These are phyloP conservation scores for Turdus rufiventris DNA, from an alignment of 2,113 vertebrate genomes.

Conservation along the genomic window DNA sequence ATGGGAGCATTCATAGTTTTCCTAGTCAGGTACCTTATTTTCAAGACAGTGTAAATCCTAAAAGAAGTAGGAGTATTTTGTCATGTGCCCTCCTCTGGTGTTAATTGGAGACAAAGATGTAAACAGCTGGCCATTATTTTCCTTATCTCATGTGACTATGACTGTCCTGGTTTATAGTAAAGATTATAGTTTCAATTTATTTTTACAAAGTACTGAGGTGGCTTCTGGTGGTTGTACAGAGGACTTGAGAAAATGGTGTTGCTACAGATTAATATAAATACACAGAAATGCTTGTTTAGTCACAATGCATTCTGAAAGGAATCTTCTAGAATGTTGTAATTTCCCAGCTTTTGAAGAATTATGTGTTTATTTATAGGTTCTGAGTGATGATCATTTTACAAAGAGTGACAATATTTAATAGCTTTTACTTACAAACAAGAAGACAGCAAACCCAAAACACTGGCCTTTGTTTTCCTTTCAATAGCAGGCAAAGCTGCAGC, in stretches of 20 bases:
- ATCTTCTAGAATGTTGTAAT: not conserved
- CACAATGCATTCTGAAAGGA: not conserved
- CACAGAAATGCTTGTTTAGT: not conserved
- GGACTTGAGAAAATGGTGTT: not conserved
- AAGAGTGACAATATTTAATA: not conserved
- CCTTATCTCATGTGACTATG: not conserved
- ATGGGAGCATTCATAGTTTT: not conserved
- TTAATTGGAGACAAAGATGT: not conserved
- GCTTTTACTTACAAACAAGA: not conserved
- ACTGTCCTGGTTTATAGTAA: not conserved
- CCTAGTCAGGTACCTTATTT: not conserved
- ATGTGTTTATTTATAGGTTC: not conserved
- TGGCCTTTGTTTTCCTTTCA: not conserved
- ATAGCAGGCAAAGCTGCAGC: constrained; percentile 96
- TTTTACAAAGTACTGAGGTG: not conserved
- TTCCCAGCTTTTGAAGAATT: not conserved
- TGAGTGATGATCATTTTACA: not conserved
- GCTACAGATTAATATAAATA: not conserved
- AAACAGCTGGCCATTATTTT: not conserved
- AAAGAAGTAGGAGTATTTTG: not conserved
- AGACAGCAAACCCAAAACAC: not conserved
- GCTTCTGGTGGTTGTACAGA: not conserved
- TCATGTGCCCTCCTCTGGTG: not conserved
- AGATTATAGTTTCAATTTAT: not conserved
- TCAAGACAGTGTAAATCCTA: not conserved